phyloP scores from a whole-genome alignment of 2,797 vertebrate species.

The Miichthys miiuy region DNA sequence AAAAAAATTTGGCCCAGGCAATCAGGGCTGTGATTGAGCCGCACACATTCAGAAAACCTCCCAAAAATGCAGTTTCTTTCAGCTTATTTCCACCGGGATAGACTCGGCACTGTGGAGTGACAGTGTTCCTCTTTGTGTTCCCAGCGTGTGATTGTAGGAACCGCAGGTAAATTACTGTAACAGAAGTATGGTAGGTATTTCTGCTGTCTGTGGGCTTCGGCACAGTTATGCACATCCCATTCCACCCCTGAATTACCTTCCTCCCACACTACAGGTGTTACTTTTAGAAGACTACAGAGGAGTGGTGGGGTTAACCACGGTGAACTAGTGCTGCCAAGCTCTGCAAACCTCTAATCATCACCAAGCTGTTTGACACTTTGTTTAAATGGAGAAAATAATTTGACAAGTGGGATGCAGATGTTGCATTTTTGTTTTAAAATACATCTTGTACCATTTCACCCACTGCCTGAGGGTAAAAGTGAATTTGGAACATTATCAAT shows the following conservation, averaged over 20 bases:
- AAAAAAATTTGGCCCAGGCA: slow-evolving; percentile 14
- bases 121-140: slow-evolving; percentile 18
- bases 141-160: slow-evolving; percentile 8
- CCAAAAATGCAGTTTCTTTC: slow-evolving; percentile 15
- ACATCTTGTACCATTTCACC: background rate
- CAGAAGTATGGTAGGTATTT: slow-evolving; percentile 42
- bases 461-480: background rate
- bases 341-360: slow-evolving; percentile 36
- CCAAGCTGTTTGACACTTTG: slow-evolving; percentile 15
- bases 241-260: slow-evolving; percentile 26
- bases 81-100: background rate
- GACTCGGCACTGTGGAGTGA: background rate
- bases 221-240: slow-evolving; percentile 8
- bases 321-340: background rate
- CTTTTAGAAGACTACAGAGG: slow-evolving; percentile 15
- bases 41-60: slow-evolving; percentile 20
- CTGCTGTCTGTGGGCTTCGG: slow-evolving; percentile 20
- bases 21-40: slow-evolving; percentile 14
- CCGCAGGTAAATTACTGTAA: slow-evolving; percentile 29
- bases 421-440: slow-evolving; percentile 13
- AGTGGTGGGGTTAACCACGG: slow-evolving; percentile 23
- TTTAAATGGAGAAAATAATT: slow-evolving; percentile 25
- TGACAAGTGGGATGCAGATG: slow-evolving; percentile 14
- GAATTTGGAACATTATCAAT: slow-evolving; percentile 2
- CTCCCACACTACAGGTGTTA: slow-evolving; percentile 48